Conservation (phyloP, 2,888 invertebrate genomes). For the Metopia argyrocephala region DNA sequence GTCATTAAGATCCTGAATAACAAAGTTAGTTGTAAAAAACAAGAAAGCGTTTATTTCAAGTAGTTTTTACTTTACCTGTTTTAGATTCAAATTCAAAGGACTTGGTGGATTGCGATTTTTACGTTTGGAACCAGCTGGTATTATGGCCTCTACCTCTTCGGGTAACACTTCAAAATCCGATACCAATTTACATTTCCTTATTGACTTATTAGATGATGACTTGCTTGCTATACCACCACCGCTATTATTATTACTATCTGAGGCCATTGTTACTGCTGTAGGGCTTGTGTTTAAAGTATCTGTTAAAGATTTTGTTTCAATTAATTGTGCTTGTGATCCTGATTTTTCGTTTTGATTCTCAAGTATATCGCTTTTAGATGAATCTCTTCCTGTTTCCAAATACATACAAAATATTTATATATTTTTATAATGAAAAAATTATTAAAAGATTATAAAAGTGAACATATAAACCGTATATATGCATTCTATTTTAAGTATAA, state of each 20-base stretch:
- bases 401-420: neutral
- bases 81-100: slow-evolving; percentile 74
- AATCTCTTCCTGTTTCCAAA: slow-evolving; percentile 74
- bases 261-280: slow-evolving; percentile 19
- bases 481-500: neutral
- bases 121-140: slow-evolving; percentile 70
- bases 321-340: slow-evolving; percentile 32
- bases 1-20: slow-evolving; percentile 70
- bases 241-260: slow-evolving; percentile 18
- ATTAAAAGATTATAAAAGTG: too few relatives aligned
- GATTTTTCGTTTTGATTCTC: slow-evolving; percentile 42
- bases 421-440: too few relatives aligned
- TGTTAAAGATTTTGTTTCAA: slow-evolving; percentile 64
- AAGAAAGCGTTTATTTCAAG: neutral
- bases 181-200: slow-evolving; percentile 71
- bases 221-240: slow-evolving; percentile 63
- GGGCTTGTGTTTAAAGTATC: slow-evolving; percentile 55
- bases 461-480: too few relatives aligned
- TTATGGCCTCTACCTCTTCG: slow-evolving; percentile 76
- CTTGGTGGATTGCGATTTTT: slow-evolving; percentile 75
- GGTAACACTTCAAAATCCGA: slow-evolving; percentile 77
- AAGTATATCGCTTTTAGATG: slow-evolving; percentile 74
- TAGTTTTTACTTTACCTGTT: slow-evolving; percentile 69
- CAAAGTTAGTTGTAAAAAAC: neutral
- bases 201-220: slow-evolving; percentile 72